phyloP scores from a whole-genome alignment of 2,797 vertebrate species.

The Psittacula echo region DNA sequence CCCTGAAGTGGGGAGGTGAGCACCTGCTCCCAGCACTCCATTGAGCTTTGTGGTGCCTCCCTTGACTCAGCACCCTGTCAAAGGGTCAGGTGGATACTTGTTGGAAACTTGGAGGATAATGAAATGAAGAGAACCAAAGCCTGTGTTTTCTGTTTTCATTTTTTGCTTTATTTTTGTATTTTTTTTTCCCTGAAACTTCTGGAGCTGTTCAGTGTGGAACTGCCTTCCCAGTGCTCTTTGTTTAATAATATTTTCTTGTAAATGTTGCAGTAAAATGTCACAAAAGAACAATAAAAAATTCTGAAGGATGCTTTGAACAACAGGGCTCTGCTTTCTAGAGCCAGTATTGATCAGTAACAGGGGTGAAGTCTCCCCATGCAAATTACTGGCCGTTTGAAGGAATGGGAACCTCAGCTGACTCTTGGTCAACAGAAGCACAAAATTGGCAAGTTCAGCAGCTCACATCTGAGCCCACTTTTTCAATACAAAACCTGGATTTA shows the following conservation, averaged over 20 bases:
- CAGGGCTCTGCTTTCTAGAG: not conserved
- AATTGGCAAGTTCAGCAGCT: not conserved
- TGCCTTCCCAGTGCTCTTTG: not conserved
- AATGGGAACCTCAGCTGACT: not conserved
- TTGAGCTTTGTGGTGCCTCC: not conserved
- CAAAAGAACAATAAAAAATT: not conserved
- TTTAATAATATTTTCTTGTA: not conserved
- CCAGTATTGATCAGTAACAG: not conserved
- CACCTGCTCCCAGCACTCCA: not conserved
- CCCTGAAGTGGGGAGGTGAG: not conserved
- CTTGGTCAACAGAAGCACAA: not conserved
- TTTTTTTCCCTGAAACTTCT: too few species aligned
- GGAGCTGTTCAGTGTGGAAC: not conserved
- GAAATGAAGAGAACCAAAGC: not conserved
- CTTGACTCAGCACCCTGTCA: not conserved
- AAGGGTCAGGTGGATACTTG: not conserved
- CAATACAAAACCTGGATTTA: not conserved
- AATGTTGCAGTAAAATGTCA: not conserved
- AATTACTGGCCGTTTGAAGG: not conserved
- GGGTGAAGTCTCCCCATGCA: not conserved
- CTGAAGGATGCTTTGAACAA: not conserved
- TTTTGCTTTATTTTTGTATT: not conserved
- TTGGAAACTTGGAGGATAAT: not conserved
- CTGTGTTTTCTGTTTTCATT: not conserved
- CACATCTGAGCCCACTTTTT: not conserved